phyloP scores from a whole-genome alignment of 2,113 vertebrate species.

The Rhea americana region DNA sequence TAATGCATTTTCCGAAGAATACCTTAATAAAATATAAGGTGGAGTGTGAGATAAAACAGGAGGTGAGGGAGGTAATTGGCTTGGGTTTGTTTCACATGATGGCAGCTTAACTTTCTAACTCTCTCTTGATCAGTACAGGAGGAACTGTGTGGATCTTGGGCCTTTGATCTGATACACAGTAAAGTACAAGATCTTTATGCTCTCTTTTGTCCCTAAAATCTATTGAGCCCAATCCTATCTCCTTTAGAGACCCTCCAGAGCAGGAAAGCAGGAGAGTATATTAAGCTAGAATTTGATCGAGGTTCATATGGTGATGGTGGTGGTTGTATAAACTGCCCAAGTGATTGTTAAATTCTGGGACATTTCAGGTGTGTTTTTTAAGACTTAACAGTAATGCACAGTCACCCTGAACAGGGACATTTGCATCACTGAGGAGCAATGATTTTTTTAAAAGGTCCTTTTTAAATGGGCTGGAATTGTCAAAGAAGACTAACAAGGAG shows the following conservation, averaged over 20 bases:
- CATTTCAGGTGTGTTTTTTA: fast-evolving
- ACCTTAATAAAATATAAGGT: not conserved
- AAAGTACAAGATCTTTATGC: not conserved
- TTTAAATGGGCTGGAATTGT: not conserved
- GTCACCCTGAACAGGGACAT: not conserved
- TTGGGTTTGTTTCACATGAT: not conserved
- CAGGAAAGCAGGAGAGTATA: not conserved
- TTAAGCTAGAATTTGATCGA: not conserved
- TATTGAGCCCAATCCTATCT: not conserved
- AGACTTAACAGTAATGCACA: not conserved
- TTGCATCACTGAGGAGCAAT: not conserved
- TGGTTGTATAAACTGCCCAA: not conserved
- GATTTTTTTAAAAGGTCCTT: not conserved
- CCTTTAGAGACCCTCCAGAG: not conserved
- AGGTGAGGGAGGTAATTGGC: not conserved
- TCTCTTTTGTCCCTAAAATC: not conserved
- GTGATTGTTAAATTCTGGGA: fast-evolving
- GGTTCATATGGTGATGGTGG: not conserved
- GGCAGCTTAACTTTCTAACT: not conserved
- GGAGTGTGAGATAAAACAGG: not conserved
- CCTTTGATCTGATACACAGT: not conserved
- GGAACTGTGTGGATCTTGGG: not conserved
- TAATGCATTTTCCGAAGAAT: not conserved
- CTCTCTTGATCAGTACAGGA: not conserved
- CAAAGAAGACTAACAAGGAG: not conserved